phyloP scores from a whole-genome alignment of 2,113 vertebrate species.

The Clarias batrachus region DNA sequence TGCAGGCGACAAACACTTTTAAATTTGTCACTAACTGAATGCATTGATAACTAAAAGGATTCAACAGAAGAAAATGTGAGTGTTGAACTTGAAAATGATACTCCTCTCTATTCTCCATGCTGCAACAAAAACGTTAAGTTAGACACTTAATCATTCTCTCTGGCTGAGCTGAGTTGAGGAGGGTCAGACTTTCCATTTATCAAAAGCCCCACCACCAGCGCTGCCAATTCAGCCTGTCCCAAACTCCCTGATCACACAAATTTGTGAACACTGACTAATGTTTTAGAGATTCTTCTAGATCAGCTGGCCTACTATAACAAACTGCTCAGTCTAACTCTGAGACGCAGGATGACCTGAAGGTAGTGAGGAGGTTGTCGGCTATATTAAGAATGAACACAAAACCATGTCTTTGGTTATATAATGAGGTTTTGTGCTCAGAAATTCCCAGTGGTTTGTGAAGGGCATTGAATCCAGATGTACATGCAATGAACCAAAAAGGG shows the following conservation, averaged over 20 bases:
- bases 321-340: too few relatives aligned
- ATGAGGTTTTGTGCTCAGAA: neutral
- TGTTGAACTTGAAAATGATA: slow-evolving; percentile 25
- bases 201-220: neutral
- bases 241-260: neutral
- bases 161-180: slow-evolving; percentile 8
- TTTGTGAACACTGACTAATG: neutral
- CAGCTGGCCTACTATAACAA: neutral
- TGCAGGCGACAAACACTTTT: neutral
- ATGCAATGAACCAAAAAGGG: neutral
- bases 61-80: neutral
- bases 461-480: neutral
- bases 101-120: slow-evolving; percentile 5
- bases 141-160: neutral
- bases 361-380: neutral
- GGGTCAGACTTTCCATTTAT: neutral
- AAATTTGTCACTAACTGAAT: neutral
- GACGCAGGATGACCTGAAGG: neutral
- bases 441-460: neutral
- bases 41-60: neutral
- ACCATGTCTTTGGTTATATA: neutral
- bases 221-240: neutral
- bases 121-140: neutral
- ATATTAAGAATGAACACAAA: neutral
- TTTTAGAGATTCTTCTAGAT: neutral